Conservation (phyloP, 1,140 invertebrate species). For the Drosophila kikkawai region DNA sequence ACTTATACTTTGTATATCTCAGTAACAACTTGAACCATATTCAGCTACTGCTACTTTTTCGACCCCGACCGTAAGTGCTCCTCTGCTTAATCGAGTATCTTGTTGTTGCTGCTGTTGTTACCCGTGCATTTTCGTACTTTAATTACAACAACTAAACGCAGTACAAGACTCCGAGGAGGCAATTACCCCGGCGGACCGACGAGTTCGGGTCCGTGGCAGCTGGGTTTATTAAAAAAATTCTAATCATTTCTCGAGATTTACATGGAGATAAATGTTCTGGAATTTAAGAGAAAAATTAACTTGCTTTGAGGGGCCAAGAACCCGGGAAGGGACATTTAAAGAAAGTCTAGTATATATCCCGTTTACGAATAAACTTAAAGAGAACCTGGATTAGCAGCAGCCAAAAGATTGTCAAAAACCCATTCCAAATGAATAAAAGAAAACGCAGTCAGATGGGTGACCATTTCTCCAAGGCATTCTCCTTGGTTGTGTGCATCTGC, state of each 20-base stretch:
- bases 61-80: neutral
- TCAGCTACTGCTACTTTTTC: neutral
- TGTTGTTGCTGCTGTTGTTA: constrained; percentile 42
- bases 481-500: constrained; percentile 18
- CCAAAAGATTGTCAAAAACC: neutral
- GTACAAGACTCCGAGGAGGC: constrained; percentile 52
- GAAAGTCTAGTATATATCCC: neutral
- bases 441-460: constrained; percentile 12
- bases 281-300: constrained; percentile 21
- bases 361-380: neutral
- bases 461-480: constrained; percentile 26
- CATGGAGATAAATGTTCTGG: constrained; percentile 53
- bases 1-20: neutral
- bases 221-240: constrained; percentile 79
- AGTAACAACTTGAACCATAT: neutral
- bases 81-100: constrained; percentile 28
- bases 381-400: no score
- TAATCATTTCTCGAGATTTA: constrained; percentile 66
- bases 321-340: neutral
- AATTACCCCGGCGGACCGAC: constrained; percentile 59
- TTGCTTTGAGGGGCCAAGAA: neutral
- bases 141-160: constrained; percentile 75
- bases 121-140: constrained; percentile 76
- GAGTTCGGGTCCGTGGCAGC: constrained; percentile 49
- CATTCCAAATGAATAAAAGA: constrained; percentile 7